Base-by-base conservation (phyloP, 2,888 invertebrate species). In the Drosophila antonietae region DNA sequence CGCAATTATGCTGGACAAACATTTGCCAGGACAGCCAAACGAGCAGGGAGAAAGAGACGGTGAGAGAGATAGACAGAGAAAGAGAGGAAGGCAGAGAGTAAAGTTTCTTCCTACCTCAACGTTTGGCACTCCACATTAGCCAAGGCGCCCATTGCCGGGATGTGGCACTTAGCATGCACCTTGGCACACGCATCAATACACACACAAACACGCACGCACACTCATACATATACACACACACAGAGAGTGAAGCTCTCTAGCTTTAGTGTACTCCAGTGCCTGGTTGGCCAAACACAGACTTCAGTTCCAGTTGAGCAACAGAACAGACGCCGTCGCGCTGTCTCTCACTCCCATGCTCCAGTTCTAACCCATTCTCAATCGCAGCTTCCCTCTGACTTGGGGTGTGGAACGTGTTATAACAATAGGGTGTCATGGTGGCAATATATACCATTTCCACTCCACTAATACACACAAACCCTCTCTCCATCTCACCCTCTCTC, bases 1-100 rank as follows among this genome's bases (percentile, higher is more conserved):
- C 81, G 90, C 90, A 89, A 89, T 90, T 89, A 89, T 89, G 81
- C 86, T 86, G 81, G 84, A 88, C 88, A 88, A 90, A 90, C 83
- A 89, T 86, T 88, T 84, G 55, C 82, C 75, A 83, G 81, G 52
- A 41, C 67, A 63, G 62, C 61, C 68, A 58, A 66, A 70, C 61
- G 66, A 64, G 57, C 68, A 39, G 60, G 61, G 9, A 49, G 57
- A 49, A 15, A 28, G 8, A 31, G n/a, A n/a, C n/a, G n/a, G n/a
- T n/a, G n/a, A n/a, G 57, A 49, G 18, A 28, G 8, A 31, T 18
- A 1, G 23, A 0, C 0, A 7, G 28, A 39, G 10, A n/a, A 0
- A 53, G n/a, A 10, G 2, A 39, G 18, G 6, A 2, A 23, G 23
- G 10, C 9, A n/a, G 6, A 39, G 4, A 15, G 15, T 15, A 15